phyloP scores from a whole-genome alignment of 2,888 invertebrate genomes.

The Ditula angustiorana region DNA sequence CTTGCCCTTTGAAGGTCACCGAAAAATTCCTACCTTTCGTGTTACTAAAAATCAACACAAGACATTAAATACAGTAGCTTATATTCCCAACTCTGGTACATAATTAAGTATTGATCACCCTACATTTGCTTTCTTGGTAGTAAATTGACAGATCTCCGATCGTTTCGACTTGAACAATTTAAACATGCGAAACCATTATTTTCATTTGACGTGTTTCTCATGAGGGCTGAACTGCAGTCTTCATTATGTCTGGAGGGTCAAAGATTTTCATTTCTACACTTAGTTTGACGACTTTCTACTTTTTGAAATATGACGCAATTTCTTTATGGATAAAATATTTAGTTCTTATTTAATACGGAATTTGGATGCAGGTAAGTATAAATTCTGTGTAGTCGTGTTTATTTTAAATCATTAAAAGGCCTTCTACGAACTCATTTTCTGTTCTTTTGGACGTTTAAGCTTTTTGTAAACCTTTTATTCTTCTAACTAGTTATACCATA shows the following conservation, averaged over 20 bases:
- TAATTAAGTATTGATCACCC: background rate
- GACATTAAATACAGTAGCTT: background rate
- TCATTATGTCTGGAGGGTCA: background rate
- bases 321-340: background rate
- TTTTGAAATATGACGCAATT: background rate
- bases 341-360: background rate
- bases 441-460: background rate
- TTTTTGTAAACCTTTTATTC: no score
- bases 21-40: background rate
- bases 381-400: background rate
- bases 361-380: slow-evolving; percentile 8
- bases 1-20: background rate
- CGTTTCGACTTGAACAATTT: background rate
- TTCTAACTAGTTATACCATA: no score
- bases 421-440: slow-evolving; percentile 56
- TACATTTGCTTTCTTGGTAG: background rate
- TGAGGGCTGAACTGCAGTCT: background rate
- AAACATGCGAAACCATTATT: background rate
- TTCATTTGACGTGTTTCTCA: background rate
- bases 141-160: background rate
- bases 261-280: background rate
- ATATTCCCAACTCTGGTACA: background rate
- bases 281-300: background rate
- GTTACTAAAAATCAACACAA: background rate
- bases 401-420: slow-evolving; percentile 22